Base-by-base conservation (phyloP, 2,797 vertebrate species). In the Balearica regulorum region DNA sequence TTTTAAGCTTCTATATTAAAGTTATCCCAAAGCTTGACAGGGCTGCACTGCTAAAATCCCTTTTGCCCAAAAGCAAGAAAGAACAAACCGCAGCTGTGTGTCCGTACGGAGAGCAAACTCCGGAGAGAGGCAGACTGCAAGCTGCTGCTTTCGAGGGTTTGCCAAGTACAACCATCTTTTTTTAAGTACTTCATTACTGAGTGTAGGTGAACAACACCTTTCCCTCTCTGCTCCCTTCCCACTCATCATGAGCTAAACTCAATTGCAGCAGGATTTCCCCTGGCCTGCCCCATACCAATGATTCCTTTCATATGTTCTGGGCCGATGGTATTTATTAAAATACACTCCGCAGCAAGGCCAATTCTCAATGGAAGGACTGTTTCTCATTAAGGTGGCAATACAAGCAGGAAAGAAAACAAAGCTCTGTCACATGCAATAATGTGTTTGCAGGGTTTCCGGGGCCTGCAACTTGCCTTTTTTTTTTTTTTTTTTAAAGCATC, bases 181-280 rank as follows among this genome's bases (percentile, higher is more conserved):
- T n/a, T 51, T 11, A 35, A 53, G 44, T 39, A 19, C 6, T 31
- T 17, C 2, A 48, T 17, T 21, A 16, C 0, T 5, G 71, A 60
- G 24, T 19, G 60, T 16, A 16, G 4, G 6, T 0, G 48, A 48
- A 25, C 41, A 54, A 0, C 44, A 20, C 66, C 70, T 17, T 43
- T 70, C 57, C 78, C 21, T 2, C 37, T 12, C 39, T n/a, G 62
- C 37, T 49, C 64, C 48, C 12, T 41, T 70, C 46, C 46, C 16
- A 6, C 24, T 71, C 77, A 6, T 2, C 44, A 55, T 3, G 16
- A 49, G 4, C 35, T 3, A 22, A 35, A 29, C 21, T 20, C 37
- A 16, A 2, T 1, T 39, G 33, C 61, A 29, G 62, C 54, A 18
- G 70, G 70, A 44, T 39, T n/a, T 29, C 53, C 37, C 76, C 8